These are phyloP conservation scores for Drosophila aldrichi DNA, from an alignment of 2,888 invertebrate species.

Conservation along the genomic window DNA sequence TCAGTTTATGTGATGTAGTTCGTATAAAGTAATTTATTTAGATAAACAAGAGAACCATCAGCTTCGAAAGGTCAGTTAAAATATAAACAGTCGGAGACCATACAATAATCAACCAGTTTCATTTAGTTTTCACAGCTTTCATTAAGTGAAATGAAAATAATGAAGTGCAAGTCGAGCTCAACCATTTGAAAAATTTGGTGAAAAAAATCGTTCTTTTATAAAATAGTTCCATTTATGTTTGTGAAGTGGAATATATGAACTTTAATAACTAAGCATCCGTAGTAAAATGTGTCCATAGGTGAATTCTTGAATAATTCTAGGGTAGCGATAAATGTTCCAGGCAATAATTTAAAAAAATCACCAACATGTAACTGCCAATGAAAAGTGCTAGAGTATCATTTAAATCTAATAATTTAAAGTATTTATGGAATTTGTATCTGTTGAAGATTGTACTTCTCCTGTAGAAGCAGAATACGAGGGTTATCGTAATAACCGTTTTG, in stretches of 20 bases:
- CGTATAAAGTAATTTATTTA: no score
- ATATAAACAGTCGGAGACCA: no score
- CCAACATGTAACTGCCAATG: background rate
- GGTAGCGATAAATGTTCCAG: background rate
- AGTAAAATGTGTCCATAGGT: background rate
- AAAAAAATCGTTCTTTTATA: no score
- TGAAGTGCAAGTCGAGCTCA: no score
- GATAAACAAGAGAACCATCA: no score
- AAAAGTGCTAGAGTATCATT: constrained; percentile 3
- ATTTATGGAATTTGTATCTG: constrained; percentile 8
- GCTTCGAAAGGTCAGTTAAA: no score
- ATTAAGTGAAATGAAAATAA: no score
- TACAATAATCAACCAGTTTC: no score
- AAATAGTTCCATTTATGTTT: no score
- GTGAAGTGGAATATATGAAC: background rate
- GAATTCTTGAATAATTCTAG: background rate
- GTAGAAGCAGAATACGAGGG: constrained; percentile 31
- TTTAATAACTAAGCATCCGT: background rate
- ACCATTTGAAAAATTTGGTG: no score
- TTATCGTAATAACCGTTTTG: constrained; percentile 24
- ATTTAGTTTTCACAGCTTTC: no score
- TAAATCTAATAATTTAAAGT: accelerated
- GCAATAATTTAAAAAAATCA: constrained; percentile 3
- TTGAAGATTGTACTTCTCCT: background rate
- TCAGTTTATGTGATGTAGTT: no score